A percentile compares a stretch with the other conserved stretches of the same genome.
These are phyloP conservation scores for Hydrocynus forskahlii DNA, from an alignment of 2,797 vertebrate genomes.

Conservation along the genomic window DNA sequence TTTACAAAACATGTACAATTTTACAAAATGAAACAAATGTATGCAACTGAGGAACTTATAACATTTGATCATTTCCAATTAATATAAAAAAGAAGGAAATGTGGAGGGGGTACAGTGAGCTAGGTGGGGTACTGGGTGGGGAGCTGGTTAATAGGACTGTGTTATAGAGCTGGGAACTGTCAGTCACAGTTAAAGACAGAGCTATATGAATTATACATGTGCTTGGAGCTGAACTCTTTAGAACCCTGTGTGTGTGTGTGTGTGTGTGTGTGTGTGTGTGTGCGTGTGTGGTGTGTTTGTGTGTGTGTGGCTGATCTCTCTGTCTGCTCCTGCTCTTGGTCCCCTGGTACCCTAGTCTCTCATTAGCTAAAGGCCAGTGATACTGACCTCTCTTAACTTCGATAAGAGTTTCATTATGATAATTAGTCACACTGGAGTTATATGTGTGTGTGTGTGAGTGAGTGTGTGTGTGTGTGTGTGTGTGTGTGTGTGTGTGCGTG, in stretches of 20 bases:
- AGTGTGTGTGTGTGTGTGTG: conserved; percentile 15
- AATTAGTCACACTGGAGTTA: too few relatives aligned
- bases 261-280: too few relatives aligned
- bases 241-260: conserved; percentile 42
- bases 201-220: conserved; percentile 58
- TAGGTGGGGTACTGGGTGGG: conserved; percentile 3
- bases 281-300: too few relatives aligned
- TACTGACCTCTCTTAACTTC: conserved; percentile 56
- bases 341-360: conserved; percentile 48
- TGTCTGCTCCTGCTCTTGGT: conserved; percentile 40
- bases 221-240: conserved; percentile 53
- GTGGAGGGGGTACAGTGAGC: background rate
- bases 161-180: conserved; percentile 45
- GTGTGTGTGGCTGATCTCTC: conserved; percentile 43
- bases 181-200: conserved; percentile 52
- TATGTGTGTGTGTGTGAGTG: too few relatives aligned
- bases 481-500: conserved; percentile 16
- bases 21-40: too few relatives aligned
- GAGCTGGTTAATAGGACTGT: conserved; percentile 27
- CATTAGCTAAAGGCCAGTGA: conserved; percentile 60
- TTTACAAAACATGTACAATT: too few relatives aligned
- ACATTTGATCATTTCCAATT: conserved; percentile 8
- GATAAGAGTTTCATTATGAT: conserved; percentile 53
- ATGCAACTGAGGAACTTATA: background rate
- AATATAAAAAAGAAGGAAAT: background rate